phyloP scores from a whole-genome alignment of 2,113 vertebrate species.

The Bufo bufo region DNA sequence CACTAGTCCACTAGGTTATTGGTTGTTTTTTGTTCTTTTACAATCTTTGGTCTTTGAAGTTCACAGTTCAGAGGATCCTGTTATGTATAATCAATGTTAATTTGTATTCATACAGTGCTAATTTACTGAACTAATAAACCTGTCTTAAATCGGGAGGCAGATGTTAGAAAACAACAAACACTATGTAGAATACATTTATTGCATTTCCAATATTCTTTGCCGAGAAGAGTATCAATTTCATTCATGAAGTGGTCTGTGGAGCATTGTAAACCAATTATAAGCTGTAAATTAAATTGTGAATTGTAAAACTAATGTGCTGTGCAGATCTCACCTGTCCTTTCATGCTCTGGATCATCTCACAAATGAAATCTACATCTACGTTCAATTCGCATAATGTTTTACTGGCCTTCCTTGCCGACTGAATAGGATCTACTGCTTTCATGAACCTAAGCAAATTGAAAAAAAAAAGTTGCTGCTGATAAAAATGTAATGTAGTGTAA shows the following conservation, averaged over 20 bases:
- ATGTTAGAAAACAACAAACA: conserved; percentile 18
- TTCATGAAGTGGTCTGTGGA: conserved; percentile 43
- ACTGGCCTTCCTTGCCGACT: neutral
- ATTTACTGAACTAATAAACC: conserved; percentile 47
- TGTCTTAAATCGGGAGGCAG: conserved; percentile 27
- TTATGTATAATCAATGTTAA: neutral
- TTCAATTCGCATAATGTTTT: neutral
- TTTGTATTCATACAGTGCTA: conserved; percentile 28
- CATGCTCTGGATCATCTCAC: conserved; percentile 21
- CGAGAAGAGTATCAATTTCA: neutral
- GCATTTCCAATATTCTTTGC: conserved; percentile 33
- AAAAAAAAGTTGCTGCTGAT: neutral
- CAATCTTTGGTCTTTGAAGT: too few species aligned
- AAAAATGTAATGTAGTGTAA: neutral
- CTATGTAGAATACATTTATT: conserved; percentile 10
- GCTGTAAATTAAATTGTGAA: conserved; percentile 50
- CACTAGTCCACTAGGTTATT: too few species aligned
- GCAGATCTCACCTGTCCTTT: conserved; percentile 49
- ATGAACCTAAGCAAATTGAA: neutral
- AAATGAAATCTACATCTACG: conserved; percentile 6
- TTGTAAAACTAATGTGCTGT: conserved; percentile 56
- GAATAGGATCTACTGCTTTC: neutral
- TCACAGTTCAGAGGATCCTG: conserved; percentile 12
- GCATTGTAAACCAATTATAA: conserved; percentile 58
- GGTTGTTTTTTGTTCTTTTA: too few species aligned